Evolutionary conservation across 2,888 invertebrate genomes (phyloP), one percentile per base, ranked within the genome.

Genomic region (Acleris holmiana): DNA sequence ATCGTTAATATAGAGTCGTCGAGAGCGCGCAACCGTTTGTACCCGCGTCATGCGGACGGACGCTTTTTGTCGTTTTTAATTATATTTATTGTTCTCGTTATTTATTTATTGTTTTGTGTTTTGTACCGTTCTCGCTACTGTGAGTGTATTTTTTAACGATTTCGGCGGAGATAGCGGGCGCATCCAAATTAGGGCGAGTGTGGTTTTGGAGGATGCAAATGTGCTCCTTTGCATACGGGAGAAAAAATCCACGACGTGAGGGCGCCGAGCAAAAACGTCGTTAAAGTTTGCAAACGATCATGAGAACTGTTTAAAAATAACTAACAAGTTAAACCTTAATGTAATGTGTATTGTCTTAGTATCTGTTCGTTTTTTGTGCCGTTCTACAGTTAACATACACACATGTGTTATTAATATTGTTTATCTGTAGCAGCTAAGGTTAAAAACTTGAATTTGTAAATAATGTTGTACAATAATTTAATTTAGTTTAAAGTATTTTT

Each of bases 81-180:
- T 90, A 91, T 89, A 91, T 90, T 91, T 90, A 91, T 91, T 89
- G 90, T 91, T 88, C 84, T 88, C 84, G 82, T 88, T 89, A 89
- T 88, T 89, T 90, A 88, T 91, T 91, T 89, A 88, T 89, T 88
- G 87, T 87, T 86, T 87, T 86, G 77, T 82, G 80, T 86, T 85
- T 85, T 85, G 80, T 81, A 75, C 80, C 79, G 78, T 83, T 84
- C 84, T 79, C 79, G 88, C 90, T 91, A 89, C 89, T 83, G 90
- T 88, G 86, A 88, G 85, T 86, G 85, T 84, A 79, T 88, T 88
- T 87, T 86, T 87, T 86, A 88, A 89, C 85, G 89, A 91, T 88
- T 84, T 76, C 79, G 71, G 61, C 69, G 69, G 79, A 86, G 88
- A 91, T 88, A 89, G 78, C 82, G 80, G 80, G 77, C 76, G 86